Evolutionary conservation across 2,888 invertebrate species (phyloP).

Genomic region (Cepaea hortensis): DNA sequence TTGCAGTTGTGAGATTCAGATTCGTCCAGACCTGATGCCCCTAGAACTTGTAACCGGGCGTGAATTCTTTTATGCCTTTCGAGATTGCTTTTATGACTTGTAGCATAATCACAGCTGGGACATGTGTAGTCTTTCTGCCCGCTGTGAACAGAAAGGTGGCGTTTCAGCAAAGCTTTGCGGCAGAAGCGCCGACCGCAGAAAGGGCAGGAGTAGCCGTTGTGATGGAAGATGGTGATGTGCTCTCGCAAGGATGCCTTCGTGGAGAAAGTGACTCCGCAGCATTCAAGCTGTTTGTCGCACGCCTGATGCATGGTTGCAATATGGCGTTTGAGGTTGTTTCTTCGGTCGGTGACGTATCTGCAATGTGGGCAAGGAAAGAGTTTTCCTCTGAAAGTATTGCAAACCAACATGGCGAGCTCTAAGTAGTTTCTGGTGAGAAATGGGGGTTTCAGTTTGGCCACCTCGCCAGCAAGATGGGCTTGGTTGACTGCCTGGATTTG

Average conservation of each 20-base stretch:
- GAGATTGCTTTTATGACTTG: slow-evolving; percentile 78
- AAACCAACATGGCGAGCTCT: slow-evolving; percentile 72
- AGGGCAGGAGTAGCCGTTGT: slow-evolving; percentile 76
- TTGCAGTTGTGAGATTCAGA: not conserved
- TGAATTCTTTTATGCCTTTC: slow-evolving; percentile 76
- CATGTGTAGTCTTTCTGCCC: slow-evolving; percentile 77
- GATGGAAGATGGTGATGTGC: slow-evolving; percentile 76
- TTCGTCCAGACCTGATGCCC: slow-evolving; percentile 29
- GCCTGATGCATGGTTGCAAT: slow-evolving; percentile 77
- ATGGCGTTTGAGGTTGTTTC: slow-evolving; percentile 77
- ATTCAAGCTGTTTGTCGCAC: slow-evolving; percentile 73
- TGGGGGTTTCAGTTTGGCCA: slow-evolving; percentile 66
- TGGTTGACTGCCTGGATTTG: slow-evolving; percentile 58
- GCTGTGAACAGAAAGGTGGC: slow-evolving; percentile 77
- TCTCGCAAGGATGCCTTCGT: slow-evolving; percentile 77
- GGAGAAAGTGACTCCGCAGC: slow-evolving; percentile 75
- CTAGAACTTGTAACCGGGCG: slow-evolving; percentile 46
- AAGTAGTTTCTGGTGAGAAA: slow-evolving; percentile 69
- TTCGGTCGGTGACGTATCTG: slow-evolving; percentile 75
- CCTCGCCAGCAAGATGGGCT: slow-evolving; percentile 57
- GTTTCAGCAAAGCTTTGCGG: slow-evolving; percentile 77
- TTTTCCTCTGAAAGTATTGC: slow-evolving; percentile 71
- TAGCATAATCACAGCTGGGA: slow-evolving; percentile 76
- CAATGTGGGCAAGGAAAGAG: slow-evolving; percentile 74
- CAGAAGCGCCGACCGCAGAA: slow-evolving; percentile 76